phyloP scores from a whole-genome alignment of 2,888 invertebrate genomes.

The Drosophila rellima region DNA sequence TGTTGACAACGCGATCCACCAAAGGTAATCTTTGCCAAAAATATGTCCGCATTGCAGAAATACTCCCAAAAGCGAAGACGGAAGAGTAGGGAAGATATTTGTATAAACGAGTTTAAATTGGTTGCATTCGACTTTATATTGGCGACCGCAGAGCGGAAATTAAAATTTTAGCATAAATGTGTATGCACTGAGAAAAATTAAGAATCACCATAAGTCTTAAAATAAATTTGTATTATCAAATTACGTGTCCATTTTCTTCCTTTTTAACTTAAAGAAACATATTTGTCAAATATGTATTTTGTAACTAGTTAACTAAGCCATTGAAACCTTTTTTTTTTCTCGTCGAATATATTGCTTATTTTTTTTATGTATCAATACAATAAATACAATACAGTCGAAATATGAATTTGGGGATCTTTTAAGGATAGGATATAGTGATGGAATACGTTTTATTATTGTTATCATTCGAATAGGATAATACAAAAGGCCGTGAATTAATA shows the following conservation, averaged over 20 bases:
- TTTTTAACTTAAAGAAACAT: too few species aligned
- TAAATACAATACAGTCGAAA: too few species aligned
- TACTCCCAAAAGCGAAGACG: neutral
- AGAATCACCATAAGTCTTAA: neutral
- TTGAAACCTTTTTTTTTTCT: too few species aligned
- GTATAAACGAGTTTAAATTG: constrained; percentile 26
- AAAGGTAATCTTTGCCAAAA: constrained; percentile 18
- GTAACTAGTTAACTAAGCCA: too few species aligned
- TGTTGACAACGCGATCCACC: constrained; percentile 27
- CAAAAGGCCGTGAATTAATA: neutral
- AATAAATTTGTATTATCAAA: neutral
- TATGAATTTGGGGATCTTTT: neutral
- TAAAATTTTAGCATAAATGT: constrained; percentile 43
- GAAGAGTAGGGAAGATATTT: constrained; percentile 10
- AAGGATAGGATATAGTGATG: neutral
- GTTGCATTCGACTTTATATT: constrained; percentile 28
- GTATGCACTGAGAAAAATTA: constrained; percentile 12
- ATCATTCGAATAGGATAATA: neutral
- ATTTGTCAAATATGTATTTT: too few species aligned
- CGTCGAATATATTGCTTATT: too few species aligned
- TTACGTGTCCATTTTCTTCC: too few species aligned
- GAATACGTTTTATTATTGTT: neutral
- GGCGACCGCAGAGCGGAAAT: constrained; percentile 64
- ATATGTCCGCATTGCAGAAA: constrained; percentile 1
- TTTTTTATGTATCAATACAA: too few species aligned